These are phyloP conservation scores for Drosophila mayri DNA, from an alignment of 1,140 invertebrate species.

Conservation along the genomic window DNA sequence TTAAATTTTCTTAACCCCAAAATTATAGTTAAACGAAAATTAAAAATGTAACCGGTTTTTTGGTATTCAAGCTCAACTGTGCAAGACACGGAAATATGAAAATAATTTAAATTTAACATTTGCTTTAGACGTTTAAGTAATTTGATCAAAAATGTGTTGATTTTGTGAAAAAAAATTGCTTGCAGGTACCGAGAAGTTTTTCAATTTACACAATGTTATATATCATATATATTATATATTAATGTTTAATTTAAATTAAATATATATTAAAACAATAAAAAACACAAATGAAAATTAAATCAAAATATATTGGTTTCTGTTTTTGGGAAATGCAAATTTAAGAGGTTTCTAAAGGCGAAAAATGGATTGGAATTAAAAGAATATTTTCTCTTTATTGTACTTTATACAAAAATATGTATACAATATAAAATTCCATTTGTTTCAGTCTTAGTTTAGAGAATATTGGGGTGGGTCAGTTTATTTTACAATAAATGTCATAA, in stretches of 20 bases:
- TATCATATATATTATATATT: slow-evolving; percentile 71
- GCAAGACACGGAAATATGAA: slow-evolving; percentile 43
- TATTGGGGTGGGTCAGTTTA: slow-evolving; percentile 31
- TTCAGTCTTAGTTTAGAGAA: no score
- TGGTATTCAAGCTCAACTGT: slow-evolving; percentile 47
- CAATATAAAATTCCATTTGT: no score
- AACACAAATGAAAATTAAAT: slow-evolving; percentile 33
- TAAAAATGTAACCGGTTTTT: slow-evolving; percentile 15
- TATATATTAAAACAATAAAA: slow-evolving; percentile 41
- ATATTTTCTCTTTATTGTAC: neutral
- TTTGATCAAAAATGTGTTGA: slow-evolving; percentile 43
- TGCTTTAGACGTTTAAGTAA: slow-evolving; percentile 44
- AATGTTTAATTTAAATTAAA: slow-evolving; percentile 68
- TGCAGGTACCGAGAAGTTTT: slow-evolving; percentile 69
- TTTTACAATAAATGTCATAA: slow-evolving; percentile 38
- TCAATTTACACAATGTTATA: slow-evolving; percentile 77
- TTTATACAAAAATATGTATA: neutral
- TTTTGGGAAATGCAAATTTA: neutral
- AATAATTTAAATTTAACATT: slow-evolving; percentile 29
- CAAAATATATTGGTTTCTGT: slow-evolving; percentile 14
- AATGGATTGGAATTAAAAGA: neutral
- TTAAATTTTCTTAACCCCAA: slow-evolving; percentile 36
- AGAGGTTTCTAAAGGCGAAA: neutral
- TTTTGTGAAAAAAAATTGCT: slow-evolving; percentile 65
- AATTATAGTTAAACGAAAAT: slow-evolving; percentile 20